Evolutionary conservation across 2,888 invertebrate species (phyloP).

Genomic region (Geotrupes spiniger): DNA sequence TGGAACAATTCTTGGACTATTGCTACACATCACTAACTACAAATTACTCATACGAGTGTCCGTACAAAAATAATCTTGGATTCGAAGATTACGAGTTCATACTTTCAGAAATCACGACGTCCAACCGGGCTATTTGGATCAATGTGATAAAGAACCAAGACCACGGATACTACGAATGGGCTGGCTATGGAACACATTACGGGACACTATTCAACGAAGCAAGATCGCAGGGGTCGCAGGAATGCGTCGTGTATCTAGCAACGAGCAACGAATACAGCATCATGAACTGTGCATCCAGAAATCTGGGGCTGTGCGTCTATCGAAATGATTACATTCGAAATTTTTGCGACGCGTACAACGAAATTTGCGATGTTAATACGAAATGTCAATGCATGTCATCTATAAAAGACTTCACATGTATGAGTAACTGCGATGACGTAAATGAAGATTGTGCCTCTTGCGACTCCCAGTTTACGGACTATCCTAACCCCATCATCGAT

Average conservation of each 20-base stretch:
- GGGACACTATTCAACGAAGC: background rate
- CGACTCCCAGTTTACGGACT: slow-evolving; percentile 10
- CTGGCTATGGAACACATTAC: slow-evolving; percentile 1
- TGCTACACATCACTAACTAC: background rate
- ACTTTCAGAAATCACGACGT: background rate
- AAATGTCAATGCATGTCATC: background rate
- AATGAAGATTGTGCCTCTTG: background rate
- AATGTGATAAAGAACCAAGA: background rate
- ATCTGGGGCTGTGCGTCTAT: background rate
- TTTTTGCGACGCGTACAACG: background rate
- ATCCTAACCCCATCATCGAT: slow-evolving; percentile 10
- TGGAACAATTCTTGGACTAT: background rate
- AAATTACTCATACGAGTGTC: slow-evolving; percentile 3
- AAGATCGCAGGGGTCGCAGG: background rate
- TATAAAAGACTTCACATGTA: no score
- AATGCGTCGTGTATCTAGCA: background rate
- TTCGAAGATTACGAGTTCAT: background rate
- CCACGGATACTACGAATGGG: slow-evolving; percentile 1
- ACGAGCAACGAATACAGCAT: no score
- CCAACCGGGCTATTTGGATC: background rate
- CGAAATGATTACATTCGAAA: background rate
- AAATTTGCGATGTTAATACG: background rate
- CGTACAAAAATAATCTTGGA: background rate
- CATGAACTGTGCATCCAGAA: background rate
- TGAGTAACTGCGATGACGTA: no score